These are phyloP conservation scores for Plectrocnemia conspersa DNA, from an alignment of 1,140 invertebrate genomes.

Conservation along the genomic window DNA sequence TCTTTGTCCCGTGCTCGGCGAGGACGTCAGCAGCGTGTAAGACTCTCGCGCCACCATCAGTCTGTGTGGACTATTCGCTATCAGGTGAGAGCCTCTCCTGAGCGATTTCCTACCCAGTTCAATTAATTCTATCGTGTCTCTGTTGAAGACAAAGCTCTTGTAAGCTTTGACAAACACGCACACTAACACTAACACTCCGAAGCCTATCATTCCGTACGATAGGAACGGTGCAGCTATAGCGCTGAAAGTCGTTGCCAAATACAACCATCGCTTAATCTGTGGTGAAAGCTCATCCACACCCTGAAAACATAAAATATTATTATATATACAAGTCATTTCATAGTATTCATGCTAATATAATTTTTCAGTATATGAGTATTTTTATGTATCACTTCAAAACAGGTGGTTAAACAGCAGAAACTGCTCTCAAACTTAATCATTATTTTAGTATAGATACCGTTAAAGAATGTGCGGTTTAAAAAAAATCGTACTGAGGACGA, in stretches of 20 bases:
- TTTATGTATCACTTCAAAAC: too few relatives aligned
- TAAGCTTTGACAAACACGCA: slow-evolving; percentile 66
- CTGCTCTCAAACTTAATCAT: too few relatives aligned
- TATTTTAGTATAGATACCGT: too few relatives aligned
- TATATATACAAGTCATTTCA: background rate
- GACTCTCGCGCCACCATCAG: slow-evolving; percentile 58
- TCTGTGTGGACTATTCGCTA: slow-evolving; percentile 65
- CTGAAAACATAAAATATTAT: slow-evolving; percentile 43
- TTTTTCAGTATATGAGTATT: background rate
- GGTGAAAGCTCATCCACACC: slow-evolving; percentile 76
- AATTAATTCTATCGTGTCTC: slow-evolving; percentile 65
- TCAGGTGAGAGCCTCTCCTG: slow-evolving; percentile 63
- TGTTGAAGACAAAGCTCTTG: slow-evolving; percentile 67
- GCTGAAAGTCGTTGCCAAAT: slow-evolving; percentile 68
- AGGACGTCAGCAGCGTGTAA: slow-evolving; percentile 51
- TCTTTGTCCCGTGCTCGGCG: slow-evolving; percentile 17
- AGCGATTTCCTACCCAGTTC: slow-evolving; percentile 68
- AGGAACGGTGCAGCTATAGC: slow-evolving; percentile 63
- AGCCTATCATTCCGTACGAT: slow-evolving; percentile 65
- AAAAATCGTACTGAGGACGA: too few relatives aligned
- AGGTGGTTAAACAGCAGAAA: too few relatives aligned
- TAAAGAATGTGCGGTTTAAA: too few relatives aligned
- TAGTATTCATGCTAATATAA: background rate
- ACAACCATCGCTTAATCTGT: slow-evolving; percentile 69
- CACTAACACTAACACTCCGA: slow-evolving; percentile 60